Conservation (phyloP, 2,113 vertebrate species). For the Peromyscus polionotus region DNA sequence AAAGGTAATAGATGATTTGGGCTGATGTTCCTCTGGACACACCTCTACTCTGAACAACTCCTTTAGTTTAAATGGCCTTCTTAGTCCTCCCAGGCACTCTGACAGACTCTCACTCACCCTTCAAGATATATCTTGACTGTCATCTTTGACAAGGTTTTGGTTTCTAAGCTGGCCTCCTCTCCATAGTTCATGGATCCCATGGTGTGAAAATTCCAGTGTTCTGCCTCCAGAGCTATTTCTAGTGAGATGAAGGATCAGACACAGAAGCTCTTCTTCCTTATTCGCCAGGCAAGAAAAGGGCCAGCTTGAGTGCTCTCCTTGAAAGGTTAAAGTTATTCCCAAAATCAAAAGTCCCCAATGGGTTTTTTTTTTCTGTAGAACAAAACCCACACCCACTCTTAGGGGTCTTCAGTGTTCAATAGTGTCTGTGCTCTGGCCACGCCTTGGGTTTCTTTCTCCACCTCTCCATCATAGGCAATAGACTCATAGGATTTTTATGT, state of each 20-base stretch:
- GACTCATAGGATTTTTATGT: not conserved
- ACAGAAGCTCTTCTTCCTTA: not conserved
- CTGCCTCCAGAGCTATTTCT: not conserved
- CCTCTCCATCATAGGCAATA: not conserved
- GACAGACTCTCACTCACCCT: not conserved
- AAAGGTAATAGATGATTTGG: not conserved
- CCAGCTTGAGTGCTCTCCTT: not conserved
- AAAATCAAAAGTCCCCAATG: not conserved
- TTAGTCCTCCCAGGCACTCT: not conserved
- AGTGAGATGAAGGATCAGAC: not conserved
- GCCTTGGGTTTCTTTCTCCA: not conserved
- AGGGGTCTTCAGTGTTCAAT: not conserved
- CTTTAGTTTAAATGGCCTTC: not conserved
- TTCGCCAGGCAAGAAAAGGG: not conserved
- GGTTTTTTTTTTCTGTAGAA: not conserved
- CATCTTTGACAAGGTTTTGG: not conserved
- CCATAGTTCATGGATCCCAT: rapidly evolving
- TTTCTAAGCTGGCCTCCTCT: not conserved
- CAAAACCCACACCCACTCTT: not conserved
- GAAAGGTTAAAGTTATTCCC: not conserved
- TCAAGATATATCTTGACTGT: not conserved
- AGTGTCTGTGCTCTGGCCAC: not conserved
- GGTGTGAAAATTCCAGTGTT: not conserved
- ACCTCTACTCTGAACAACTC: not conserved
- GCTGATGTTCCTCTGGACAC: conserved; percentile 24